Evolutionary conservation across 2,888 invertebrate genomes (phyloP).

Genomic region (Halocaridina rubra): DNA sequence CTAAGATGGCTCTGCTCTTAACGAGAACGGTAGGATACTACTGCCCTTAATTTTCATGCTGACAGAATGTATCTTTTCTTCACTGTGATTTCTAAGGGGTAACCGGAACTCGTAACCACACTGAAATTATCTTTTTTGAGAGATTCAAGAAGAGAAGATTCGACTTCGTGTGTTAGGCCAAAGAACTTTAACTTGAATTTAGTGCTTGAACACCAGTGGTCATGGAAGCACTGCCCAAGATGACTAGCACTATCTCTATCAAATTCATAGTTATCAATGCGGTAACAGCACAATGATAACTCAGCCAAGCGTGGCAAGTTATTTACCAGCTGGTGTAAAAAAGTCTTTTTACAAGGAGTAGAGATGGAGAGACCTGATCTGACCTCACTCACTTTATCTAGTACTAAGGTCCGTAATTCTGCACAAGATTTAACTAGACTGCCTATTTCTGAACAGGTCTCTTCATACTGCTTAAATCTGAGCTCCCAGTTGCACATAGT

Average conservation of each 20-base stretch:
- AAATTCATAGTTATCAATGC: constrained; percentile 29
- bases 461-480: constrained; percentile 39
- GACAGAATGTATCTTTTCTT: not conserved
- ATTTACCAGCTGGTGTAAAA: constrained; percentile 54
- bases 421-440: constrained; percentile 28
- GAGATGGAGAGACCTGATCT: not conserved
- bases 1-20: not conserved
- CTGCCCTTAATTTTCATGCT: constrained; percentile 47
- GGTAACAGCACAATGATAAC: constrained; percentile 57
- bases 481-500: constrained; percentile 55
- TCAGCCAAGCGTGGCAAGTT: constrained; percentile 31
- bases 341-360: constrained; percentile 21
- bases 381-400: constrained; percentile 50
- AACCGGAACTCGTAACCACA: constrained; percentile 30
- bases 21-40: constrained; percentile 36
- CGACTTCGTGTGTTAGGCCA: constrained; percentile 3
- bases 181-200: constrained; percentile 42
- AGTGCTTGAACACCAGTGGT: constrained; percentile 45
- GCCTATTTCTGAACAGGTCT: constrained; percentile 27
- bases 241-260: constrained; percentile 22
- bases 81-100: constrained; percentile 29
- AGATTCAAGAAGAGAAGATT: constrained; percentile 8
- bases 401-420: constrained; percentile 19
- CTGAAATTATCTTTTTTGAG: not conserved
- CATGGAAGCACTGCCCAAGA: constrained; percentile 46